Evolutionary conservation across 2,888 invertebrate species (phyloP).

Genomic region (Cylloceria caligata): DNA sequence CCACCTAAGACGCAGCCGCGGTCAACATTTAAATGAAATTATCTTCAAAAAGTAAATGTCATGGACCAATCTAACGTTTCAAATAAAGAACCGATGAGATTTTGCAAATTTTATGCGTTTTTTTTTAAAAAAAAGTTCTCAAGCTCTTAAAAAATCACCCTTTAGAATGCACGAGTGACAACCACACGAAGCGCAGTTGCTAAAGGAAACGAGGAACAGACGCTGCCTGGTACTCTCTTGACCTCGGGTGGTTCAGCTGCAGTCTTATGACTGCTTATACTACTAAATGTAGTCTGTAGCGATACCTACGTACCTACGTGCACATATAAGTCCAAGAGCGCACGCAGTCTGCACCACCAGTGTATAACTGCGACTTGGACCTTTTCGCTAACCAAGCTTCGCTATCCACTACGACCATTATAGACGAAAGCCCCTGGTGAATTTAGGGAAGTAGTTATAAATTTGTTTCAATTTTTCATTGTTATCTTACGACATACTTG

Average conservation of each 20-base stretch:
- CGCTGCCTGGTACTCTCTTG: constrained; percentile 34
- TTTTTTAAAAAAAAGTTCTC: too few species aligned
- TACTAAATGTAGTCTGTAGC: constrained; percentile 7
- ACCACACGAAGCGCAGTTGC: constrained; percentile 68
- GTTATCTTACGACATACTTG: not conserved
- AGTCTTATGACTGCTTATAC: constrained; percentile 70
- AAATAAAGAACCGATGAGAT: too few species aligned
- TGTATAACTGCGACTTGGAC: not conserved
- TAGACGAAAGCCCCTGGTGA: too few species aligned
- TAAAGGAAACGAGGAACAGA: constrained; percentile 49
- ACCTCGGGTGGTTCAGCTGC: constrained; percentile 65
- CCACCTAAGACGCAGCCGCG: too few species aligned
- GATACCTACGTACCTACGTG: not conserved
- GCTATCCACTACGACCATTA: not conserved
- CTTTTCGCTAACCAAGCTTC: not conserved
- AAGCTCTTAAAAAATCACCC: too few species aligned
- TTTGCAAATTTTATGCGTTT: too few species aligned
- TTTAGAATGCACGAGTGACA: constrained; percentile 82
- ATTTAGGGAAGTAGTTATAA: not conserved
- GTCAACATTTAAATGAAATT: too few species aligned
- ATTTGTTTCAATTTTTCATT: not conserved
- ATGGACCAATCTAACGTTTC: too few species aligned
- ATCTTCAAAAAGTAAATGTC: too few species aligned
- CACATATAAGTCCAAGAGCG: not conserved
- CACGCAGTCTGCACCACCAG: not conserved